Conservation (phyloP, 2,888 invertebrate species). For the Scaptomyza flava region DNA sequence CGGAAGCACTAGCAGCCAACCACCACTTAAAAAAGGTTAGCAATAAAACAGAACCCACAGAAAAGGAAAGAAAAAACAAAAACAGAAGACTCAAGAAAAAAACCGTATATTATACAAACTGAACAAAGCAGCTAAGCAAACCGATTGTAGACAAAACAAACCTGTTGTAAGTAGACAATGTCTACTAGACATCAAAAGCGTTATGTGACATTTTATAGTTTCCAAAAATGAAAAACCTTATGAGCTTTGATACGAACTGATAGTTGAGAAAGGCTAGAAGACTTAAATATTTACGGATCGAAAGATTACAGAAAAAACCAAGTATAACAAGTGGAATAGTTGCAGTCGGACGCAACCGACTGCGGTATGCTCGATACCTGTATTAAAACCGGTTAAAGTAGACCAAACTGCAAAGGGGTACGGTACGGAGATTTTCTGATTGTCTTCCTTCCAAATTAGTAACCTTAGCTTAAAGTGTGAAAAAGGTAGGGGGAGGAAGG, state of each 20-base stretch:
- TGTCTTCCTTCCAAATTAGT: too few species aligned
- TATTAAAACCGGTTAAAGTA: too few species aligned
- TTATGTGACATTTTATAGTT: conserved; percentile 33
- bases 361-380: too few species aligned
- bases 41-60: conserved; percentile 28
- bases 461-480: too few species aligned
- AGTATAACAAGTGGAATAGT: too few species aligned
- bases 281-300: conserved; percentile 9
- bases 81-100: not conserved
- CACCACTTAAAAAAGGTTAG: not conserved
- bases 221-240: conserved; percentile 38
- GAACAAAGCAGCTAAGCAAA: conserved; percentile 35
- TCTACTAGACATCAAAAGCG: conserved; percentile 25
- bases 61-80: conserved; percentile 13
- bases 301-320: conserved; percentile 10
- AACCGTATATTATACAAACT: conserved; percentile 4
- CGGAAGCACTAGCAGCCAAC: conserved; percentile 51
- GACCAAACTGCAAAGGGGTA: too few species aligned
- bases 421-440: too few species aligned
- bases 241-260: conserved; percentile 55
- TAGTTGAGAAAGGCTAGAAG: conserved; percentile 14
- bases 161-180: conserved; percentile 45
- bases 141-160: conserved; percentile 40
- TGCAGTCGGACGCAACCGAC: too few species aligned
- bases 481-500: too few species aligned